Conservation (phyloP, 1,140 invertebrate genomes). For the Hestina assimilis region DNA sequence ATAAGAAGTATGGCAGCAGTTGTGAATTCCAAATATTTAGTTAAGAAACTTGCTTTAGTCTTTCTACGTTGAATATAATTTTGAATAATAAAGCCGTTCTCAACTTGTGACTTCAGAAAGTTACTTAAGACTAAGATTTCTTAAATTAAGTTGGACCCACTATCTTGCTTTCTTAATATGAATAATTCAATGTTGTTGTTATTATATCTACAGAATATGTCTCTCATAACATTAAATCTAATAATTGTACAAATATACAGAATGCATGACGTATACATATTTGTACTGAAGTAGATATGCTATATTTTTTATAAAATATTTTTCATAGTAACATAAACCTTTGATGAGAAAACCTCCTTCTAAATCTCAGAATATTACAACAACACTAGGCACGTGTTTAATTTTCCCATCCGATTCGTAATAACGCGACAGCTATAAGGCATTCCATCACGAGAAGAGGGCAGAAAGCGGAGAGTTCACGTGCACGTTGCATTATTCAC, state of each 20-base stretch:
- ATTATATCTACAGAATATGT: not conserved
- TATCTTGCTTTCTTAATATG: conserved; percentile 10
- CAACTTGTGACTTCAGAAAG: conserved; percentile 69
- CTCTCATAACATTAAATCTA: not conserved
- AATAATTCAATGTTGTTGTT: conserved; percentile 35
- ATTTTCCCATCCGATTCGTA: conserved; percentile 19
- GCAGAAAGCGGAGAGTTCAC: conserved; percentile 41
- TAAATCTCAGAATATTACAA: conserved; percentile 6
- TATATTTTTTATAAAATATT: too few species aligned
- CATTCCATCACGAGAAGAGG: conserved; percentile 51
- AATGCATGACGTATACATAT: too few species aligned
- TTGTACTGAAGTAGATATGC: too few species aligned
- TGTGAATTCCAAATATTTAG: conserved; percentile 71
- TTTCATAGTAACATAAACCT: too few species aligned
- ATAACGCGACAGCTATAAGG: conserved; percentile 45
- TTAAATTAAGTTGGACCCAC: conserved; percentile 48
- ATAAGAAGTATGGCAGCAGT: conserved; percentile 16
- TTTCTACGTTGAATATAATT: conserved; percentile 69
- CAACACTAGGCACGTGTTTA: conserved; percentile 17
- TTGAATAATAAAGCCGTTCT: conserved; percentile 74
- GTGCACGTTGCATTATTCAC: conserved; percentile 68
- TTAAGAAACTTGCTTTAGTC: conserved; percentile 65
- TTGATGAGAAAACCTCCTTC: not conserved
- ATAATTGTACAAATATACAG: too few species aligned
- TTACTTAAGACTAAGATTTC: conserved; percentile 63